phyloP scores from a whole-genome alignment of 1,140 invertebrate genomes.

The Drosophila paulistorum region DNA sequence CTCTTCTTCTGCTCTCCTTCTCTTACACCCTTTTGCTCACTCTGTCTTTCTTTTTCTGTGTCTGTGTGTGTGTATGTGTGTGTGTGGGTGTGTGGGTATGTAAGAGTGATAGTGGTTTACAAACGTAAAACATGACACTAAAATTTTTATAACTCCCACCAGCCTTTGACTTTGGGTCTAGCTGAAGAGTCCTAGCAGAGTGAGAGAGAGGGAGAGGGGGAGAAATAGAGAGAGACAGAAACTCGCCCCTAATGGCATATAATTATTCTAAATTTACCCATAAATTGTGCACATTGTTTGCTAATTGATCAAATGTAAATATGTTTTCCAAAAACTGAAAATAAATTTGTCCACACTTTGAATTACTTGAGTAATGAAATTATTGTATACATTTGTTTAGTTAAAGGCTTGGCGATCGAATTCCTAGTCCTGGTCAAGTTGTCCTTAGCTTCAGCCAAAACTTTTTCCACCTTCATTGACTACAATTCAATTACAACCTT shows the following conservation, averaged over 20 bases:
- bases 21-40: neutral
- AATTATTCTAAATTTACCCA: too few relatives aligned
- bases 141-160: slow-evolving; percentile 54
- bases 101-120: slow-evolving; percentile 26
- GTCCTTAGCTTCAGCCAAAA: too few relatives aligned
- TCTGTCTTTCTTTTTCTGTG: neutral
- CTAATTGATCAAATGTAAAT: too few relatives aligned
- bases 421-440: too few relatives aligned
- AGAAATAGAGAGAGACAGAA: neutral
- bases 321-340: too few relatives aligned
- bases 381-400: too few relatives aligned
- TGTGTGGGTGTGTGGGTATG: neutral
- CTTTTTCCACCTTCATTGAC: neutral
- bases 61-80: too few relatives aligned
- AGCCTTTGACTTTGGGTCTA: slow-evolving; percentile 46
- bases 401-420: too few relatives aligned
- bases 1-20: neutral
- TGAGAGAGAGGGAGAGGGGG: too few relatives aligned
- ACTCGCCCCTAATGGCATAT: neutral
- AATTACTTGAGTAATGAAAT: too few relatives aligned
- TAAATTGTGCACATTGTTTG: too few relatives aligned
- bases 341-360: too few relatives aligned
- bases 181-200: slow-evolving; percentile 1
- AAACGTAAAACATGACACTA: slow-evolving; percentile 74
- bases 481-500: slow-evolving; percentile 10